Percentiles rank a stretch among this genome's conserved stretches.
phyloP scores from a whole-genome alignment of 2,797 vertebrate genomes.

The Sternarchorhynchus goeldii region DNA sequence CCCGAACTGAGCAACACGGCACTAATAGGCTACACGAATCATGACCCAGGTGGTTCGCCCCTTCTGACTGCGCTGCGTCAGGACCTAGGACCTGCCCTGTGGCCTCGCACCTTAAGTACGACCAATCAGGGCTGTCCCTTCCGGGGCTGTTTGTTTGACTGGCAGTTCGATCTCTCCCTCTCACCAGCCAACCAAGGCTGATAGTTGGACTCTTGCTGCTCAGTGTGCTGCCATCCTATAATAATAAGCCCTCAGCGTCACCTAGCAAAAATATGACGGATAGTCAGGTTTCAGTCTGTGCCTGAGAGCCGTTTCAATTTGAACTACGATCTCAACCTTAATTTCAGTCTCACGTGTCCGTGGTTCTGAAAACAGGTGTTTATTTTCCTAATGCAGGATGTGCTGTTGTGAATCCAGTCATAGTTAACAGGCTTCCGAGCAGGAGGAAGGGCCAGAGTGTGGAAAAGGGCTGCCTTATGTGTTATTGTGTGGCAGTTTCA shows the following conservation, averaged over 20 bases:
- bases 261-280: not conserved
- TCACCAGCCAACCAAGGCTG: not conserved
- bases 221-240: too few species aligned
- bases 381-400: slow-evolving; percentile 29
- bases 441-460: slow-evolving; percentile 5
- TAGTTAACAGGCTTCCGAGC: slow-evolving; percentile 26
- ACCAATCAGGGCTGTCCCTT: not conserved
- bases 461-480: slow-evolving; percentile 31
- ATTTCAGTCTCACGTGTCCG: slow-evolving; percentile 12
- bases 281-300: not conserved
- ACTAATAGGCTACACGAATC: not conserved
- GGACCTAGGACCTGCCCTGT: not conserved
- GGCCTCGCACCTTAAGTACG: too few species aligned
- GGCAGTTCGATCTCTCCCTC: not conserved
- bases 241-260: not conserved
- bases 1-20: not conserved
- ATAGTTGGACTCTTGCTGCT: not conserved
- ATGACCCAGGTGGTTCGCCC: not conserved
- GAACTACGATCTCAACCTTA: slow-evolving; percentile 45
- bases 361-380: slow-evolving; percentile 8
- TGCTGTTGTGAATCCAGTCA: slow-evolving; percentile 26
- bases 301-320: slow-evolving; percentile 16
- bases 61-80: not conserved
- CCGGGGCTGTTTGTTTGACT: not conserved
- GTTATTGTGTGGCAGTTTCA: slow-evolving; percentile 49